Conservation (phyloP, 2,113 vertebrate genomes). For the Apteryx mantelli region DNA sequence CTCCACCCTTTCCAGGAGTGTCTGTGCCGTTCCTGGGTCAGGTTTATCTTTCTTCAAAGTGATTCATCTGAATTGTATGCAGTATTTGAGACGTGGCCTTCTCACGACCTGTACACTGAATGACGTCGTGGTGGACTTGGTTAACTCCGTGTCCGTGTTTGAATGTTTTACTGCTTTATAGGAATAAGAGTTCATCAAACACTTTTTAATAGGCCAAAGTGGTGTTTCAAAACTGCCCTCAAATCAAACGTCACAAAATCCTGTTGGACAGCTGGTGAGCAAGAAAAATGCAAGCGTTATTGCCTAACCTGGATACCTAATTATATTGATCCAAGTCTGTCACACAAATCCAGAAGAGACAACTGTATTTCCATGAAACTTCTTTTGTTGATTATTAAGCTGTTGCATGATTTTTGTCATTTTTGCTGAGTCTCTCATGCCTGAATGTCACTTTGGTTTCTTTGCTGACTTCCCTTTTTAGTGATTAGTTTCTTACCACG, state of each 20-base stretch:
- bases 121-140: background rate
- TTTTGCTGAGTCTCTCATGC: background rate
- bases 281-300: background rate
- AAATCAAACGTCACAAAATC: background rate
- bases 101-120: background rate
- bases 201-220: background rate
- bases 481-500: background rate
- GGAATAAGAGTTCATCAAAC: background rate
- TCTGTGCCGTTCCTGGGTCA: background rate
- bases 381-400: background rate
- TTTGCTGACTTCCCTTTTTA: conserved; percentile 27
- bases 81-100: background rate
- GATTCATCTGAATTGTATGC: background rate
- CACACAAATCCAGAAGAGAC: background rate
- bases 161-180: background rate
- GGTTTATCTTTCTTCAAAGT: background rate
- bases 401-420: background rate
- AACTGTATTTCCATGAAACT: background rate
- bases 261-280: background rate
- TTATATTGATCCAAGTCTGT: background rate
- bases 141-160: background rate
- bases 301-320: background rate
- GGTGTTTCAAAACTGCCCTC: background rate
- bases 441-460: conserved; percentile 16
- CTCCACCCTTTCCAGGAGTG: background rate